Base-by-base conservation (phyloP, 2,797 vertebrate species). In the Mallotus villosus region DNA sequence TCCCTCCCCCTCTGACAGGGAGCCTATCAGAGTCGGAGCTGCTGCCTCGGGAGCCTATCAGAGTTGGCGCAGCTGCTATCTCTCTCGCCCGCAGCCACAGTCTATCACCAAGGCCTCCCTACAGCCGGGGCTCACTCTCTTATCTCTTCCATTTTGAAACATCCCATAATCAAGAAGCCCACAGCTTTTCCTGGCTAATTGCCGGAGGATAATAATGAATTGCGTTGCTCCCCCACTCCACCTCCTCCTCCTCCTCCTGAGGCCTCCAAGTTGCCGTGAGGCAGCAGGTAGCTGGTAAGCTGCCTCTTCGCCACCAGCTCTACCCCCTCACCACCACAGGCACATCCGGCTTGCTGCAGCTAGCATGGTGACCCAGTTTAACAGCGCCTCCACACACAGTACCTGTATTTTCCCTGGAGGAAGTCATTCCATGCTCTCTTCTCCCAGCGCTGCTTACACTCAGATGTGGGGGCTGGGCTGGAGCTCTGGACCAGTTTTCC, bases 101-200 rank as follows among this genome's bases (percentile, higher is more conserved):
- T 88, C 87, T 87, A 84, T 84, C 83, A 87, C 53, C 80, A 86
- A 86, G 85, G 83, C 84, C 81, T 46, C 82, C 82, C 79, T 85
- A 78, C 85, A 80, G 90, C 83, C 80, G 84, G 82, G 84, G 79
- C 85, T 84, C 73, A 62, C 80, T 58, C 75, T 82, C 88, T 93
- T 94, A 93, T 94, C 92, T 86, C 74, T 82, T 86, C 87, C 85
- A 88, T 89, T 92, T 93, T 91, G 80, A 88, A 90, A 86, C 84
- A 86, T 85, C 83, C 88, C 78, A 82, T 91, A 90, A 91, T 93
- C 88, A 90, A 84, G 87, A 84, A 86, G 86, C 90, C 88, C 68
- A 63, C 85, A 88, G 89, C 87, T 81, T 86, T 88, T 90, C 74
- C 77, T 77, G 78, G 88, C 87, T 93, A 94, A 94, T 93, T 92